Percentiles rank a stretch among this genome's conserved stretches.
phyloP scores from a whole-genome alignment of 2,797 vertebrate species.

The Crax fasciolata region DNA sequence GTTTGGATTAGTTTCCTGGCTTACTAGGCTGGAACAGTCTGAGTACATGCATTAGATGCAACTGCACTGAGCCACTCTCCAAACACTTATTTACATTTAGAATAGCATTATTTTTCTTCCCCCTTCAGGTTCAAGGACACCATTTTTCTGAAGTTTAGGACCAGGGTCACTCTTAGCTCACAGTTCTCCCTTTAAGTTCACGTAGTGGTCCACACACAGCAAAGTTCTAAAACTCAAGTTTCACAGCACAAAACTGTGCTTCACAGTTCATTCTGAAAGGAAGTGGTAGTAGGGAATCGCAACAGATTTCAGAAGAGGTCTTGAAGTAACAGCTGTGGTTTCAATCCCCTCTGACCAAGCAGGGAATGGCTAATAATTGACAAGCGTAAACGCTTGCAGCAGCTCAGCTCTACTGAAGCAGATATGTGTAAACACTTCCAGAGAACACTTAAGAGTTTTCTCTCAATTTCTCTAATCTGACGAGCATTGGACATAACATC shows the following conservation, averaged over 20 bases:
- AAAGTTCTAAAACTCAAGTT: background rate
- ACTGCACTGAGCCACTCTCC: background rate
- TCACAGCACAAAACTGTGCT: background rate
- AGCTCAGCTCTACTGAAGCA: background rate
- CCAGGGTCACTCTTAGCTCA: background rate
- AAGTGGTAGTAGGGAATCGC: rapidly evolving
- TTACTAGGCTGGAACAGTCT: background rate
- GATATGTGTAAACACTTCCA: background rate
- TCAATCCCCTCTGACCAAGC: background rate
- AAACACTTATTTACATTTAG: background rate
- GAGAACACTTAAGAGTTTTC: background rate
- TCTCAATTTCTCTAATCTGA: background rate
- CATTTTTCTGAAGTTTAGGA: background rate
- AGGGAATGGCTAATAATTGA: background rate
- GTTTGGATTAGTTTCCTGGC: background rate
- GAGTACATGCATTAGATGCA: background rate
- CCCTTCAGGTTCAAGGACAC: rapidly evolving
- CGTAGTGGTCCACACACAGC: background rate
- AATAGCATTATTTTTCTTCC: background rate
- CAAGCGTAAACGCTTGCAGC: background rate
- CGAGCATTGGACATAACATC: background rate
- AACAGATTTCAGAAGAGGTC: background rate
- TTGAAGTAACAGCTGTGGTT: background rate
- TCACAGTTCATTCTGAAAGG: background rate
- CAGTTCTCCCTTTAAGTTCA: background rate